Evolutionary conservation across 2,113 vertebrate genomes (phyloP), one percentile per base, ranked within the genome.

Genomic region (Ranitomeya imitator): DNA sequence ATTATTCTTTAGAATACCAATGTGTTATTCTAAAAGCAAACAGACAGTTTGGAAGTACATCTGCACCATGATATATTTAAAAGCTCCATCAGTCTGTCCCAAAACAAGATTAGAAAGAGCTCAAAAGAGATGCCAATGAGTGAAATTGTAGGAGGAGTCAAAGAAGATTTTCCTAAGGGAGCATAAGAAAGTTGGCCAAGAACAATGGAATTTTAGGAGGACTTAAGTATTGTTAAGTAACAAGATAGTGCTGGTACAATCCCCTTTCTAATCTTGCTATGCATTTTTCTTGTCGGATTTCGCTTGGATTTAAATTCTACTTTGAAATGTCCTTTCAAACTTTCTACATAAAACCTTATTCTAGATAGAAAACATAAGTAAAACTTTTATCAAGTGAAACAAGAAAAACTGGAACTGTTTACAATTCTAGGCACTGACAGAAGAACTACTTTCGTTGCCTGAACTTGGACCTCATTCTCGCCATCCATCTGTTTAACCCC

Each of bases 1-100:
- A 88, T 88, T 88, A 88, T 83, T 78, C 87, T 88, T 84, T 84
- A 88, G 83, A 88, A 88, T 37, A 83, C 73, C 71, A 84, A 88
- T 67, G 87, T 78, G 80, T 83, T 74, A 52, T 79, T 86, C 63
- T 65, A 73, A 82, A 73, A 87, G 82, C 26, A 80, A 79, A 79
- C 67, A 88, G 67, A 87, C 26, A 83, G 55, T 54, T 76, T 83
- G 80, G 45, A 83, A 83, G 31, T 63, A 23, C 80, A 83, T 88
- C 59, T 77, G 57, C 19, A n/a, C 37, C 80, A 21, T 63, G 55
- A 77, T 57, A 88, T 83, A 54, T 54, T 88, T 21, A 52, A 74
- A 83, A 76, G 67, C 86, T 83, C 52, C 59, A 77, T 45, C 86
- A 88, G 63, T 79, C 55, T 16, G 67, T 54, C 65, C 54, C n/a